These are phyloP conservation scores for Trichogramma pretiosum DNA, from an alignment of 1,140 invertebrate genomes.

Conservation along the genomic window DNA sequence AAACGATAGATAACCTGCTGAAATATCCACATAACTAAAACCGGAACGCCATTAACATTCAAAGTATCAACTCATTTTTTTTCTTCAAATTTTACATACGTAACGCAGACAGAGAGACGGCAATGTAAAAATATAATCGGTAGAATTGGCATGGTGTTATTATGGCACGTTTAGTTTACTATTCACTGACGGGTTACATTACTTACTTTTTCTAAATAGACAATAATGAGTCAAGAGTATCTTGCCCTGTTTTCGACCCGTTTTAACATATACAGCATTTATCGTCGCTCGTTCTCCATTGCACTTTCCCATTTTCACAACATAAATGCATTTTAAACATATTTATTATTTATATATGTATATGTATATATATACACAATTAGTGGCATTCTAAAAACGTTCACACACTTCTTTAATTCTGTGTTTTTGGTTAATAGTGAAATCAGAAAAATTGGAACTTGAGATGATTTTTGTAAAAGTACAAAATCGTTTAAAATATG, in stretches of 20 bases:
- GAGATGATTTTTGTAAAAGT: constrained; percentile 4
- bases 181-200: constrained; percentile 36
- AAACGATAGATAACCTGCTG: constrained; percentile 1
- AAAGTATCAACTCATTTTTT: neutral
- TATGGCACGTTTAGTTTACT: constrained; percentile 44
- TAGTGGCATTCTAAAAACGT: constrained; percentile 31
- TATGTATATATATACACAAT: too few relatives aligned
- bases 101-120: constrained; percentile 13
- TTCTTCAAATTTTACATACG: constrained; percentile 2
- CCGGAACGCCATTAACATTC: constrained; percentile 6
- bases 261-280: constrained; percentile 19
- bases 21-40: constrained; percentile 8
- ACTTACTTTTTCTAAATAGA: constrained; percentile 26
- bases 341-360: too few relatives aligned
- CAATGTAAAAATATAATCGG: constrained; percentile 37
- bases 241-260: constrained; percentile 10
- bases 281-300: constrained; percentile 34
- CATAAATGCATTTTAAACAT: constrained; percentile 43
- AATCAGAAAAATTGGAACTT: constrained; percentile 8
- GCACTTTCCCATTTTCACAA: constrained; percentile 45
- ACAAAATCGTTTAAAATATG: too few relatives aligned
- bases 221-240: constrained; percentile 19
- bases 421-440: constrained; percentile 20
- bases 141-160: constrained; percentile 45
- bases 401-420: constrained; percentile 28